Evolutionary conservation across 2,113 vertebrate genomes (phyloP), one percentile per base, ranked within the genome.

Genomic region (Gallinago media): DNA sequence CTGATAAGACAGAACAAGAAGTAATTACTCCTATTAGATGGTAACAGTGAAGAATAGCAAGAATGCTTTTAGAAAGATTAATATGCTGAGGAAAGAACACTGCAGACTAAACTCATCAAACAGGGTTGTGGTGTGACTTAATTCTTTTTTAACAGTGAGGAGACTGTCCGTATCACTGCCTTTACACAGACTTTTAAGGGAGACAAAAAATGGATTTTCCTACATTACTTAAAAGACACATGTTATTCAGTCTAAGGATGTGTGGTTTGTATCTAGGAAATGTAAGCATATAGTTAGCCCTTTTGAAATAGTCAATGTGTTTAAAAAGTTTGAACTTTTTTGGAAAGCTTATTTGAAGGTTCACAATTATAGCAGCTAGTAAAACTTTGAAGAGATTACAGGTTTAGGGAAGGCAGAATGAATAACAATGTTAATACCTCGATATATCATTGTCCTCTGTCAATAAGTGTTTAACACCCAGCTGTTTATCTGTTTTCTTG

Each of bases 11-110:
- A 86, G 95, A 97, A 95, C 92, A 95, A 96, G 89, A 94, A 96
- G 89, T 96, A 97, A 96, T 97, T 97, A 96, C 96, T 92, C 79
- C 91, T 94, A 82, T 95, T 96, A 97, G 91, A 93, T 47, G 49
- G 87, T 95, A 74, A 87, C 85, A 71, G 50, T 91, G 90, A 93
- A 97, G 95, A 91, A 46, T 47, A 96, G 71, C 76, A 77, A 94
- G 88, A 88, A 83, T 97, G 62, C 93, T 96, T 96, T 96, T 96
- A 94, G 85, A 94, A 77, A 97, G 91, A 92, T 95, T 95, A 92
- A 92, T 97, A 97, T 97, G 95, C 91, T 76, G 62, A 94, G 89
- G 67, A 88, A 89, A 65, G 81, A 92, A 86, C 84, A 84, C 32
- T 68, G 58, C 77, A 94, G 84, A 74, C 81, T 71, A 46, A 82